phyloP scores from a whole-genome alignment of 53 echinoderm and acorn worm genomes.

The Apostichopus leukothele region DNA sequence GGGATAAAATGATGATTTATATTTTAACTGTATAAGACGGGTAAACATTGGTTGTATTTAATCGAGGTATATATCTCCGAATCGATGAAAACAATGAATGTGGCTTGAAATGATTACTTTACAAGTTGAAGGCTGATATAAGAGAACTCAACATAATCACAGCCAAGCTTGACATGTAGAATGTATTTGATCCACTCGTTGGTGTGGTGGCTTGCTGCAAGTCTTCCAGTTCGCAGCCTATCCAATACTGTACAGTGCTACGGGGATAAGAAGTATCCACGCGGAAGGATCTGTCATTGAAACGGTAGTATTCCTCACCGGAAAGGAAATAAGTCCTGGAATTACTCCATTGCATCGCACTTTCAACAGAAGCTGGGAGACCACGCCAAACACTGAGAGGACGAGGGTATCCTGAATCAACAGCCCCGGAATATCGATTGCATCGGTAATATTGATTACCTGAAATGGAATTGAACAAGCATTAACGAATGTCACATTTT shows the following conservation, averaged over 20 bases:
- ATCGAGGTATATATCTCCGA: too few relatives aligned
- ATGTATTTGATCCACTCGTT: neutral
- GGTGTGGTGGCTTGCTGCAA: conserved; percentile 20
- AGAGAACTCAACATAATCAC: neutral
- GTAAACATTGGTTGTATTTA: too few relatives aligned
- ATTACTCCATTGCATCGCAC: conserved; percentile 71
- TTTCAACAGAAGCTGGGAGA: conserved; percentile 57
- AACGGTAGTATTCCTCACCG: conserved; percentile 73
- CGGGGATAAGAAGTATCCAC: conserved; percentile 68
- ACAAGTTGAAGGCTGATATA: neutral
- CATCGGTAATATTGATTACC: conserved; percentile 86
- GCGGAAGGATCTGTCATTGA: conserved; percentile 58
- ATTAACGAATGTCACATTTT: too few relatives aligned
- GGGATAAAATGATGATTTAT: too few relatives aligned
- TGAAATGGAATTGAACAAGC: neutral
- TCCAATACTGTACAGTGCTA: conserved; percentile 62
- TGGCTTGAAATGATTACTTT: neutral
- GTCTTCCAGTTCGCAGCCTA: conserved; percentile 57
- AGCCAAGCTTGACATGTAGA: neutral
- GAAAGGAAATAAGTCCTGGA: conserved; percentile 78
- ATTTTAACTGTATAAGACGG: too few relatives aligned
- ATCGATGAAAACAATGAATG: too few relatives aligned
- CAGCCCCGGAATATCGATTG: conserved; percentile 24
- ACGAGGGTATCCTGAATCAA: conserved; percentile 73
- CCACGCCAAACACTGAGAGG: conserved; percentile 69